Base-by-base conservation (phyloP, 1,140 invertebrate genomes). In the Camponotus floridanus region DNA sequence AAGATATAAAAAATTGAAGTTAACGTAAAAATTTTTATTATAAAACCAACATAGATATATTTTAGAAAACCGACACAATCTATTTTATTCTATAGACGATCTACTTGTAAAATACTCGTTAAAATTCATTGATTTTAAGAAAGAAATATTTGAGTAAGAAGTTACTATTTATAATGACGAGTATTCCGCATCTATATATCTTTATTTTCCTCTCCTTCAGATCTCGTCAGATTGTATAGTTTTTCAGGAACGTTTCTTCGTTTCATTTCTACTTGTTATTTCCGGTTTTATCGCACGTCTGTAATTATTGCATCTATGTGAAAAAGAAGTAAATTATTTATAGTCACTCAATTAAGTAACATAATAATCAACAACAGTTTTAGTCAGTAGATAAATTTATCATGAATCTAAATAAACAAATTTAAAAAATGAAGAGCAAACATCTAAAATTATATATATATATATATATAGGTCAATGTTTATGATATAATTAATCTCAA, bases 251-350 rank as follows among this genome's bases (percentile, higher is more conserved):
- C 39, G 45, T n/a, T 68, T n/a, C 31, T 48, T 18, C 62, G 48
- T 79, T 79, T 36, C 62, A 68, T 57, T 8, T 57, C 13, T 55
- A 79, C n/a, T 67, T 65, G 42, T 79, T 59, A 79, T 8, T 79
- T 79, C 62, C 45, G 76, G 18, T 7, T 55, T 26, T 59, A 26
- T 55, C 8, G 42, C 11, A 6, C 26, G 11, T 11, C n/a, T 8
- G 1, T 45, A 76, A 79, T 67, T 79, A 67, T 51, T 9, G 42
- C 0, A 26, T 15, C 0, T 36, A 55, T 11, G 15, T 0, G 3
- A 11, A 80, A 57, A 68, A 80, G 39, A 55, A 59, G 13, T n/a
- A 7, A 42, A 39, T 55, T 57, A 64, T 62, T 11, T 31, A 42
- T 78, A 55, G 67, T 39, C 64, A 59, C 9, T 11, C 1, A 26